Evolutionary conservation across 2,113 vertebrate species (phyloP), one percentile per base, ranked within the genome.

Genomic region (Megalops atlanticus): DNA sequence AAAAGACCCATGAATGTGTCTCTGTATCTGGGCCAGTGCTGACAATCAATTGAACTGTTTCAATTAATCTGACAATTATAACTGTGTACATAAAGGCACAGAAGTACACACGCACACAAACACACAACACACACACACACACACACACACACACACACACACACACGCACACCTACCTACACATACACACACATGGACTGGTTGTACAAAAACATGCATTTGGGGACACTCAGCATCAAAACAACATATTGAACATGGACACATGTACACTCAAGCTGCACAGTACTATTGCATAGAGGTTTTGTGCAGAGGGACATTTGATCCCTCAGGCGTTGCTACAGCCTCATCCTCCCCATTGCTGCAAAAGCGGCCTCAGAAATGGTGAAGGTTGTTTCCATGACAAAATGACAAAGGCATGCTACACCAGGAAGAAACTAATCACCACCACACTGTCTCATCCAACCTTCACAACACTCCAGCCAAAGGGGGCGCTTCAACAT

Each of bases 311-410:
- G 31, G n/a, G 58, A 64, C 11, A 64, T 31, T 64, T 8, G 12
- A 31, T 18, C 47, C 47, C 47, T 49, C 12, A 49, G n/a, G n/a
- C 4, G 8, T 35, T 12, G 68, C 68, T 14, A 35, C 18, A 21
- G 16, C 14, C 2, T 71, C 21, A n/a, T 71, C 69, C 69, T 71
- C 18, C 33, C 16, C 33, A 71, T 38, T 38, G 36, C 36, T 71
- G 69, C 14, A 58, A 27, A 14, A 35, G 33, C 0, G 54, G 77
- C 54, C 33, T 69, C 24, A 68, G 77, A 74, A 72, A 74, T 31
- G 70, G 70, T 74, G 70, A 80, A 80, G 79, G 79, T 80, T 80
- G 79, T 80, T 36, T 40, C 8, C 7, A 33, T 1, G 27, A 79
- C 14, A 58, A 39, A 69, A 24, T 64, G 10, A 47, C 39, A 71